Conservation (phyloP, 1,140 invertebrate species). For the Neodiprion lecontei region DNA sequence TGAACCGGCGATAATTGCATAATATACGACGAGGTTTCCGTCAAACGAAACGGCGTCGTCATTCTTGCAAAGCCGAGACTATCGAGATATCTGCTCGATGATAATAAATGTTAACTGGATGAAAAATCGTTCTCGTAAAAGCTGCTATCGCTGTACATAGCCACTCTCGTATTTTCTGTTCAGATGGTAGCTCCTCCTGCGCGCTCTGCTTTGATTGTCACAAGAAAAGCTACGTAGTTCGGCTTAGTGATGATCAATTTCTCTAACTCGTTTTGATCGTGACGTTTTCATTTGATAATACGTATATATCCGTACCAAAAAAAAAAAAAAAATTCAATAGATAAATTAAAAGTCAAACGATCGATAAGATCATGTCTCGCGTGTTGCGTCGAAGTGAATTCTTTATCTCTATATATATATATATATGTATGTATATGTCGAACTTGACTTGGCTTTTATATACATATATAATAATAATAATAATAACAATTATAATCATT, state of each 20-base stretch:
- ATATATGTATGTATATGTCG: too few species aligned
- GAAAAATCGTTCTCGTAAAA: conserved; percentile 24
- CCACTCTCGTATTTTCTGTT: conserved; percentile 55
- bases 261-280: conserved; percentile 27
- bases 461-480: too few species aligned
- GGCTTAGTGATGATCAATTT: conserved; percentile 57
- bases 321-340: not conserved
- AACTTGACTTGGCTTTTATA: too few species aligned
- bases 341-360: conserved; percentile 37
- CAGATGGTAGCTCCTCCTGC: conserved; percentile 56
- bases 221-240: conserved; percentile 58
- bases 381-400: conserved; percentile 30
- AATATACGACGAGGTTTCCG: too few species aligned
- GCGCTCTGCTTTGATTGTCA: conserved; percentile 58
- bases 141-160: conserved; percentile 51
- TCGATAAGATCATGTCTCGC: conserved; percentile 32
- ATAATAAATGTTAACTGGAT: not conserved
- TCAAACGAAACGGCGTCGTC: too few species aligned
- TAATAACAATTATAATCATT: too few species aligned
- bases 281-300: too few species aligned
- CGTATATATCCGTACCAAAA: not conserved
- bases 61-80: too few species aligned
- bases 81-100: not conserved
- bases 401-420: conserved; percentile 19
- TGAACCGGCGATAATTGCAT: too few species aligned